These are phyloP conservation scores for Bujurquina vittata DNA, from an alignment of 2,113 vertebrate species.

Conservation along the genomic window DNA sequence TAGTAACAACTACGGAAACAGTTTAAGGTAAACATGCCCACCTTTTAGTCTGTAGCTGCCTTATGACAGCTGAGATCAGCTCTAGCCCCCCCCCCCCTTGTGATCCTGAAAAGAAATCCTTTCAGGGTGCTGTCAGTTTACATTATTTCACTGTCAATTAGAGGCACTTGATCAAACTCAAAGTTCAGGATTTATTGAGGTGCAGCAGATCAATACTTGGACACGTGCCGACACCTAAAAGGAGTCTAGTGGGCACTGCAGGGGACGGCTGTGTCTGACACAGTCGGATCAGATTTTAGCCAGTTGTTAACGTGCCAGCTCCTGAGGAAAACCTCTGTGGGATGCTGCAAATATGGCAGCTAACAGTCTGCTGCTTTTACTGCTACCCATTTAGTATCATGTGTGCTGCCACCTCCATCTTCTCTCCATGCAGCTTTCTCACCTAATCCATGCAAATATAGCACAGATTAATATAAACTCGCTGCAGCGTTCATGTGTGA, in stretches of 20 bases:
- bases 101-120: background rate
- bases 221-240: background rate
- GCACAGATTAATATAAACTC: background rate
- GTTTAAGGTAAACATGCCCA: background rate
- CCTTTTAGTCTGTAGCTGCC: background rate
- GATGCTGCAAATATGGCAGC: background rate
- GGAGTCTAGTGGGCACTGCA: background rate
- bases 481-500: background rate
- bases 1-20: too few species aligned
- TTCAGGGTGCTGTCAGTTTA: background rate
- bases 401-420: background rate
- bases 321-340: background rate
- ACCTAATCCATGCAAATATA: background rate
- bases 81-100: too few species aligned
- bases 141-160: background rate
- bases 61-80: too few species aligned
- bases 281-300: background rate
- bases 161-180: background rate
- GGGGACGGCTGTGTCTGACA: background rate
- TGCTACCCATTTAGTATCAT: rapidly evolving
- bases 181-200: background rate
- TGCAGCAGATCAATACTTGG: background rate
- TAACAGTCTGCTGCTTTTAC: too few species aligned
- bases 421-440: background rate
- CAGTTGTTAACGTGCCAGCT: background rate